phyloP scores from a whole-genome alignment of 2,113 vertebrate genomes.

The Trachemys scripta region DNA sequence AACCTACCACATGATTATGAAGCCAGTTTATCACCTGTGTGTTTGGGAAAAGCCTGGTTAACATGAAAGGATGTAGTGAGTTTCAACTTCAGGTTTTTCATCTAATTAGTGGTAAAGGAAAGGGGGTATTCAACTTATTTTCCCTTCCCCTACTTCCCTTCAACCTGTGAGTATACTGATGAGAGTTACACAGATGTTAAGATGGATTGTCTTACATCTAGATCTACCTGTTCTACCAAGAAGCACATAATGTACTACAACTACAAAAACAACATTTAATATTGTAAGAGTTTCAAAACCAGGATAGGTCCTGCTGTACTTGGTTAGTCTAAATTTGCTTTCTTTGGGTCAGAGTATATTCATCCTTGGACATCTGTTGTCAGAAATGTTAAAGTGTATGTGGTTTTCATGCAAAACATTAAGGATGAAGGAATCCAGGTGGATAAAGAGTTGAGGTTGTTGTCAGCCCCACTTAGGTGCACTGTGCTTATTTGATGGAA shows the following conservation, averaged over 20 bases:
- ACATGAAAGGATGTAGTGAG: neutral
- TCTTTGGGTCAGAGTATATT: slow-evolving; percentile 38
- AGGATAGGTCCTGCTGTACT: neutral
- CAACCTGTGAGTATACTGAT: neutral
- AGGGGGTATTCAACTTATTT: neutral
- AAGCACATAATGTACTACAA: neutral
- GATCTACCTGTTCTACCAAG: neutral
- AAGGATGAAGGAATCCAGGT: slow-evolving; percentile 45
- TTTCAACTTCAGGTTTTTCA: neutral
- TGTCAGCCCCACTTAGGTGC: neutral
- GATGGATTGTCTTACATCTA: neutral
- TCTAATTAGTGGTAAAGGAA: neutral
- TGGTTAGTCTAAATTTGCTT: neutral
- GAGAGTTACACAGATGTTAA: neutral
- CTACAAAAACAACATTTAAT: neutral
- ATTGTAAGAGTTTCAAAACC: neutral
- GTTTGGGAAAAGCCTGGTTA: neutral
- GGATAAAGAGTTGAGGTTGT: neutral
- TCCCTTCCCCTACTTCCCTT: neutral
- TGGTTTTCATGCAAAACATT: neutral
- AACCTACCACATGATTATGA: neutral
- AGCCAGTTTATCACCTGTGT: neutral
- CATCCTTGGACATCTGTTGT: slow-evolving; percentile 19
- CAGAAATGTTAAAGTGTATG: neutral
- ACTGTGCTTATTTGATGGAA: neutral